A percentile compares a stretch with the other conserved stretches of the same genome.
Evolutionary conservation across 2,113 vertebrate species (phyloP).

Genomic region (Bubalus kerabau): DNA sequence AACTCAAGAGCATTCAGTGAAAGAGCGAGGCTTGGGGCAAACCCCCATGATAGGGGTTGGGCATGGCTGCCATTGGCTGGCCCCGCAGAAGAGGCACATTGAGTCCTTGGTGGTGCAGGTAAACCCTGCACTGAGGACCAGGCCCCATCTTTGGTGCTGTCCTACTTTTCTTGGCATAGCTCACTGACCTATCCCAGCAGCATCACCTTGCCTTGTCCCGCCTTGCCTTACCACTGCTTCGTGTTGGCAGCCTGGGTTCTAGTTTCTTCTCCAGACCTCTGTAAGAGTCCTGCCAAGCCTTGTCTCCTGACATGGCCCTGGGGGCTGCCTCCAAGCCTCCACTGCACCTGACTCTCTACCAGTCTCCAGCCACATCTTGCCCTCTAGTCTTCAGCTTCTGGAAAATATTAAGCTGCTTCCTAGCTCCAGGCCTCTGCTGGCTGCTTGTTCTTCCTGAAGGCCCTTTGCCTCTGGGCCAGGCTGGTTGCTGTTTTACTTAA

Average conservation of each 20-base stretch:
- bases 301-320: background rate
- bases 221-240: background rate
- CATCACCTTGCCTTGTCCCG: too few relatives aligned
- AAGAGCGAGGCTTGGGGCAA: background rate
- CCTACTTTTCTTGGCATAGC: background rate
- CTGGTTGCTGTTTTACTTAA: background rate
- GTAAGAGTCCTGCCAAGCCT: background rate
- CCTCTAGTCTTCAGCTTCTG: background rate
- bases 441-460: background rate
- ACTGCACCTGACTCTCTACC: background rate
- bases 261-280: background rate
- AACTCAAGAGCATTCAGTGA: background rate
- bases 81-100: accelerated
- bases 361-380: background rate
- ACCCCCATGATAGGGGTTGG: too few relatives aligned
- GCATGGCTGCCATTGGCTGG: background rate
- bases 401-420: background rate
- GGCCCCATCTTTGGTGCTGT: background rate
- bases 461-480: background rate
- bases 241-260: background rate
- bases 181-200: background rate
- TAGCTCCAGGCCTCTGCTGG: background rate
- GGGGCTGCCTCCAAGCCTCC: background rate
- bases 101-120: background rate
- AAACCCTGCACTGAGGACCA: background rate